Evolutionary conservation across 2,797 vertebrate species (phyloP), one percentile per base, ranked within the genome.

Genomic region (Mionectes olivaceus): DNA sequence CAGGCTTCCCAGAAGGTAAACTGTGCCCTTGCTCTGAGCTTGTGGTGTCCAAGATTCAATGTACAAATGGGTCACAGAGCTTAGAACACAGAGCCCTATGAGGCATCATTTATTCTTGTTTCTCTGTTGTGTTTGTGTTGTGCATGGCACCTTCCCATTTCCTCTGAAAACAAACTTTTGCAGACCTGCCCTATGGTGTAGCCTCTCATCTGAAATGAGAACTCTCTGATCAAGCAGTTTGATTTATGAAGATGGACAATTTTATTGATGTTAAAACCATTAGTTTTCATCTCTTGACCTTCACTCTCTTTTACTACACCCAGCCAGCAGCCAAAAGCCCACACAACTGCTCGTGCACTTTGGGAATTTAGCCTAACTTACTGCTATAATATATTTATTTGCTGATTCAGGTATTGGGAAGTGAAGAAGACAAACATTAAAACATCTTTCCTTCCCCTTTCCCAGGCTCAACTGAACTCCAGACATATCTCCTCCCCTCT

Each of bases 371-470:
- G 55, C 44, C 39, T 43, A 65, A 92, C 41, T 94, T 89, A 93
- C 50, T 83, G 56, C 71, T 37, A 13, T 70, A 59, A 84, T 90
- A 41, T 33, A 77, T 70, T 74, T 65, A 41, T 9, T 77, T 80
- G 32, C 47, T 47, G n/a, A 63, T 79, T 93, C 12, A 19, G 19
- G 32, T 85, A 59, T 44, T 89, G 79, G 64, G 44, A 93, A 91
- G 56, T 35, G 3, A 69, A 89, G 75, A 83, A 47, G n/a, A 49
- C 75, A 89, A 96, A 70, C 60, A 89, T 65, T 73, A 74, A 60
- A 95, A 13, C 13, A 59, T 37, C 50, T 79, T 94, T 85, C 33
- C 85, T 95, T 93, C 92, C 87, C 28, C 27, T 94, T 96, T 95
- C 94, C 87, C 94, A 96, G 82, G 92, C 82, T 85, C 64, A 70